Conservation (phyloP, 2,113 vertebrate genomes). For the Rhegmatorhina hoffmannsi region DNA sequence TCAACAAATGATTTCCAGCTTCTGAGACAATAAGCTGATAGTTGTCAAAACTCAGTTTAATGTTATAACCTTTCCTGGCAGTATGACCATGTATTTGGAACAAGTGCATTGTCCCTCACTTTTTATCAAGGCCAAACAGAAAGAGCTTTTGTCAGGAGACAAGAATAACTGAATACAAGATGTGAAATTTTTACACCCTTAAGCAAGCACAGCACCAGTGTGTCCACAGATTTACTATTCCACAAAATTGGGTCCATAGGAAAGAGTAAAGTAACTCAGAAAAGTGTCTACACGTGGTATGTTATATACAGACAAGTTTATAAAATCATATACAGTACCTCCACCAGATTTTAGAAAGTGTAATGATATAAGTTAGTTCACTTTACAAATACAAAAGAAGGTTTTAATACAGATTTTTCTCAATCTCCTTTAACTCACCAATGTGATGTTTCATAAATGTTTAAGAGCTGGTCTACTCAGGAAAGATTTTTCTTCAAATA, state of each 20-base stretch:
- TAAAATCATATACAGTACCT: background rate
- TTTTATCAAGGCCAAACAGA: background rate
- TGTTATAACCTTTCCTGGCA: background rate
- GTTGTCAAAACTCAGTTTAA: background rate
- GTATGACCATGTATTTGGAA: background rate
- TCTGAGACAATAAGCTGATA: background rate
- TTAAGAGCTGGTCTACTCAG: conserved; percentile 48
- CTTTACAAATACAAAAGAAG: background rate
- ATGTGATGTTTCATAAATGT: background rate
- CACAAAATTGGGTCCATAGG: background rate
- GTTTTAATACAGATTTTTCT: background rate
- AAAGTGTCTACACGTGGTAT: background rate
- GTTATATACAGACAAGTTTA: background rate
- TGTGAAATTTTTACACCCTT: background rate
- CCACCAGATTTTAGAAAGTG: background rate
- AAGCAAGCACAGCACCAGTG: background rate
- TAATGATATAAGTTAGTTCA: background rate
- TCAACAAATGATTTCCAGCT: background rate
- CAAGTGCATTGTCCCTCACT: background rate
- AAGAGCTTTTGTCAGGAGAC: background rate
- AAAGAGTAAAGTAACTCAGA: background rate
- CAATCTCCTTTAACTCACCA: background rate
- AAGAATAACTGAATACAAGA: background rate
- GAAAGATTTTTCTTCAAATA: conserved; percentile 43
- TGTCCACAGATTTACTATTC: background rate